A percentile compares a stretch with the other conserved stretches of the same genome.
Evolutionary conservation across 92 coral and sea anemone genomes (phyloP).

Genomic region (Phymanthus crucifer): DNA sequence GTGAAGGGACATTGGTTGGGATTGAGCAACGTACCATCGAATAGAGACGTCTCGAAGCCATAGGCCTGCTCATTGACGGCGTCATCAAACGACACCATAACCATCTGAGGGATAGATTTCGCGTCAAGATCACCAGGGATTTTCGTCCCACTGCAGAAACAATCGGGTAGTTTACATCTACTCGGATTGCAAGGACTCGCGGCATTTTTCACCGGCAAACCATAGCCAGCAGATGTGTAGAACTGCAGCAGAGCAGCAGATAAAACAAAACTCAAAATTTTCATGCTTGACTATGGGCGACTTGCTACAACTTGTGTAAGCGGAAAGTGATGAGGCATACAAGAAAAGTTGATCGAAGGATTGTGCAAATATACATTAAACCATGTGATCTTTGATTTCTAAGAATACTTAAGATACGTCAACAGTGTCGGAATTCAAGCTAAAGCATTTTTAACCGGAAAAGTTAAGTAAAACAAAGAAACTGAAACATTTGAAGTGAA

Average conservation of each 20-base stretch:
- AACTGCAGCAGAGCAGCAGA: background rate
- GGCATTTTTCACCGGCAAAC: constrained; percentile 1
- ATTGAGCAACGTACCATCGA: constrained; percentile 62
- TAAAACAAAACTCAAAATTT: background rate
- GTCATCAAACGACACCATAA: constrained; percentile 88
- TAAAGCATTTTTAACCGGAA: no score
- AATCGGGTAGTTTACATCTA: constrained; percentile 87
- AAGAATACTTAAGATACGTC: background rate
- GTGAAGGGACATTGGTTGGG: constrained; percentile 81
- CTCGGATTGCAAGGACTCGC: constrained; percentile 52
- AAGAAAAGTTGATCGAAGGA: background rate
- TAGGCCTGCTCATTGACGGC: constrained; percentile 73
- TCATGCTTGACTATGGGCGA: background rate
- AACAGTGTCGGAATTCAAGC: no score
- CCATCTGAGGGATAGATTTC: constrained; percentile 82
- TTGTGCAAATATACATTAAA: background rate
- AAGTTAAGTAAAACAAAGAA: no score
- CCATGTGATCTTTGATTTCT: background rate
- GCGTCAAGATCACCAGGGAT: constrained; percentile 71
- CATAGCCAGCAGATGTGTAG: background rate
- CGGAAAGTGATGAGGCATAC: background rate
- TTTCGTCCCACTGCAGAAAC: constrained; percentile 84
- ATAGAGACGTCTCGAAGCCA: constrained; percentile 47
- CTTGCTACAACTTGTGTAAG: background rate
- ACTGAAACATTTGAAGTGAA: no score